Evolutionary conservation across 2,888 invertebrate genomes (phyloP), one percentile per base, ranked within the genome.

Genomic region (Helleia helle): DNA sequence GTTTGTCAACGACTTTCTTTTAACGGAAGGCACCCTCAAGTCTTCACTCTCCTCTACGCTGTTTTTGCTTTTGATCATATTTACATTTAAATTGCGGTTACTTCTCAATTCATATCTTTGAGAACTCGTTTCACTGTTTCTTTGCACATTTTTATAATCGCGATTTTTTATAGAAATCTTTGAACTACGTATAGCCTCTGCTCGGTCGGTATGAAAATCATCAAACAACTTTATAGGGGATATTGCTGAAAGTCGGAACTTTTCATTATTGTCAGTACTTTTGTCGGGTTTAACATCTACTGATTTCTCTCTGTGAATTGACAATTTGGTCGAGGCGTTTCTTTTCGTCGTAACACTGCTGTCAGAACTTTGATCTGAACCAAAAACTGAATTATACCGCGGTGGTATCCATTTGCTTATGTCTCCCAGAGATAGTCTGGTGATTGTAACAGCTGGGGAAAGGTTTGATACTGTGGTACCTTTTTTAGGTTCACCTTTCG

Each of bases 191-290:
- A 8, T 24, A 4, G 12, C 8, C 1, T 31, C 17, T 14, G 4
- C 25, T 9, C 37, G 28, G 6, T 27, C 50, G n/a, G n/a, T 34
- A 43, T 40, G 1, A 53, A n/a, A 41, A 11, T 62, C 60, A 0
- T 59, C 58, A 2, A 59, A 60, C 2, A 62, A 36, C 46, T 57
- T 64, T 34, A 74, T 60, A 0, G 76, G 76, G 0, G 75, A 74
- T 45, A 76, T 75, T 1, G 53, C 28, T 2, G 69, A 62, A 43
- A 42, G 52, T 2, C 43, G 40, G n/a, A 31, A 30, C 18, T 6
- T 36, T 17, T 28, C n/a, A n/a, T n/a, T 44, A 3, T 30, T 25
- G 25, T 36, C 8, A 22, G 5, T 6, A 7, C 22, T 8, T 22
- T 22, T 22, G 22, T 7, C n/a, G n/a, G n/a, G n/a, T n/a, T n/a